Conservation (phyloP, 2,797 vertebrate species). For the Serranus cabrilla region DNA sequence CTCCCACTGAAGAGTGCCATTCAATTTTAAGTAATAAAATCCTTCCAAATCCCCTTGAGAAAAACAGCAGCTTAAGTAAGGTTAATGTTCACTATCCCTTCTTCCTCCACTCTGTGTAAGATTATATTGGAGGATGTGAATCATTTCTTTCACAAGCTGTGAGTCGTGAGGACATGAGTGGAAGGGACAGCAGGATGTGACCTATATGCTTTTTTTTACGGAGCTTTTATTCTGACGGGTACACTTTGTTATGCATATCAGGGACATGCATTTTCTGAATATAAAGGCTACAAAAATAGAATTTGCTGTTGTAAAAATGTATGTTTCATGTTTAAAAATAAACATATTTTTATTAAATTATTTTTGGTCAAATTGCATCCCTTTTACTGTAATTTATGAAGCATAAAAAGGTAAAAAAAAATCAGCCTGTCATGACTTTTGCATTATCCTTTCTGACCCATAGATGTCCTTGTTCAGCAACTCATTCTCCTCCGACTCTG, state of each 20-base stretch:
- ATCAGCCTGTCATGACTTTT: conserved; percentile 19
- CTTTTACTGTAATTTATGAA: neutral
- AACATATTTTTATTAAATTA: no score
- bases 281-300: neutral
- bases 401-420: neutral
- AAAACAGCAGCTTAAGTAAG: conserved; percentile 74
- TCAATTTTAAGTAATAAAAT: conserved; percentile 66
- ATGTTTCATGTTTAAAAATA: neutral
- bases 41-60: conserved; percentile 71
- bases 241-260: neutral
- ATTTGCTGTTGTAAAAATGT: neutral
- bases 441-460: conserved; percentile 71
- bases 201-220: conserved; percentile 15
- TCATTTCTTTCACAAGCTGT: conserved; percentile 42
- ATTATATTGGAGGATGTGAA: conserved; percentile 62
- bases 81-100: conserved; percentile 62
- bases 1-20: conserved; percentile 70
- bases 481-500: conserved; percentile 49
- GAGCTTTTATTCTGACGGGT: conserved; percentile 18
- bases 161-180: conserved; percentile 27
- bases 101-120: conserved; percentile 53
- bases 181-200: conserved; percentile 41
- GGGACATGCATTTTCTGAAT: neutral
- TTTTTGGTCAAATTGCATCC: no score
- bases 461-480: conserved; percentile 86